phyloP scores from a whole-genome alignment of 2,797 vertebrate species.

The Perodicticus potto region DNA sequence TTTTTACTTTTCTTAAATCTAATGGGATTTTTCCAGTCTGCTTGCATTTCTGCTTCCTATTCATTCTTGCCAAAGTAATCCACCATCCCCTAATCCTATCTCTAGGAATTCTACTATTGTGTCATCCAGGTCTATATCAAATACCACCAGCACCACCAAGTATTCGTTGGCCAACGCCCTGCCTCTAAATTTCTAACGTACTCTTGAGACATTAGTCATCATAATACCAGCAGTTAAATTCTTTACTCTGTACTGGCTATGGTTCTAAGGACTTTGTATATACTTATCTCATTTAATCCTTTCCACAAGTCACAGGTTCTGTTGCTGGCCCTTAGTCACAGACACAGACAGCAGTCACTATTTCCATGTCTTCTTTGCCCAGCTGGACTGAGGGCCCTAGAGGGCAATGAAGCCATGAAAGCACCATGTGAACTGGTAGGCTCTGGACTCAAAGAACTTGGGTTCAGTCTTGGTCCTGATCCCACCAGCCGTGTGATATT shows the following conservation, averaged over 20 bases:
- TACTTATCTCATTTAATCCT: conserved; percentile 2
- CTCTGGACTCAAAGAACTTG: not conserved
- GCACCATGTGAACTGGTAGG: not conserved
- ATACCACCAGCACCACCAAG: not conserved
- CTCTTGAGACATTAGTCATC: not conserved
- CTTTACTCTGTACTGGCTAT: not conserved
- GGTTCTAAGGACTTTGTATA: not conserved
- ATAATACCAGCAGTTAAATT: not conserved
- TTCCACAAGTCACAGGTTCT: not conserved
- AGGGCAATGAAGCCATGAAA: not conserved
- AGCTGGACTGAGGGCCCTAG: not conserved
- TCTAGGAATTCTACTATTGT: not conserved
- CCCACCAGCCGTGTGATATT: not conserved
- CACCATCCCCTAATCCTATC: not conserved
- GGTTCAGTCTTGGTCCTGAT: not conserved
- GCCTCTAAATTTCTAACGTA: not conserved
- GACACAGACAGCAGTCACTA: not conserved
- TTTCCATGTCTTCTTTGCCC: not conserved
- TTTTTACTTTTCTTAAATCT: conserved; percentile 46
- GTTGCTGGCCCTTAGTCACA: not conserved
- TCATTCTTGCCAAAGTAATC: not conserved
- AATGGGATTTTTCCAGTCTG: not conserved
- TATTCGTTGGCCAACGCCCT: not conserved
- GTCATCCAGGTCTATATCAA: not conserved
- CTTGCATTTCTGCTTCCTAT: not conserved